Evolutionary conservation across 23 tunicate genomes (phyloP).

Genomic region (Clavelina lepadiformis): DNA sequence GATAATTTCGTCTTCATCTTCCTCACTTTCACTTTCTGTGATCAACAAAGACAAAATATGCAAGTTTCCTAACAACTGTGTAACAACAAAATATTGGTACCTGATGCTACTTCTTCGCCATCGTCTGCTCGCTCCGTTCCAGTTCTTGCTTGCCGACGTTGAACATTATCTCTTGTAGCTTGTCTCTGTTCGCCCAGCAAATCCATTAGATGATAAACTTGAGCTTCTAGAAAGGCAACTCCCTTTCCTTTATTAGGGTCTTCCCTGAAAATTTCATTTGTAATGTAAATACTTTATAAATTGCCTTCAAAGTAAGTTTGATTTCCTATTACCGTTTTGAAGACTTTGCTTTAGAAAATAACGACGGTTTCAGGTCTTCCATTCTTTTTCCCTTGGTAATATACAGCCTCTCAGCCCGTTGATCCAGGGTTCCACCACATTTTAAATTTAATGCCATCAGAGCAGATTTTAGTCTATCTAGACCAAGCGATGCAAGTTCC

Average conservation of each 20-base stretch:
- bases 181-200: conserved; percentile 82
- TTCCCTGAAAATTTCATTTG: conserved; percentile 13
- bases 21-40: conserved; percentile 82
- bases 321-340: neutral
- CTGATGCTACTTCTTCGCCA: conserved; percentile 81
- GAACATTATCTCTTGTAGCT: conserved; percentile 88
- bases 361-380: conserved; percentile 58
- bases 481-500: conserved; percentile 88
- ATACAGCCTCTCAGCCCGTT: conserved; percentile 85
- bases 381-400: conserved; percentile 86
- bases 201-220: conserved; percentile 78
- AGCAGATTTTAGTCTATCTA: conserved; percentile 97
- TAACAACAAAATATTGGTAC: conserved; percentile 3
- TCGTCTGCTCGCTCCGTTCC: conserved; percentile 89
- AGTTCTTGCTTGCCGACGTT: conserved; percentile 93
- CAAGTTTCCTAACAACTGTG: neutral
- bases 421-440: conserved; percentile 96
- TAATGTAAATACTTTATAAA: neutral
- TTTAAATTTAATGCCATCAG: conserved; percentile 89
- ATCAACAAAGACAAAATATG: neutral
- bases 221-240: conserved; percentile 83
- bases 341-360: conserved; percentile 86
- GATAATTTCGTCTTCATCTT: conserved; percentile 95
- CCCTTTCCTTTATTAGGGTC: conserved; percentile 64
- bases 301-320: neutral